Base-by-base conservation (phyloP, 1,140 invertebrate genomes). In the Drepana arcuata region DNA sequence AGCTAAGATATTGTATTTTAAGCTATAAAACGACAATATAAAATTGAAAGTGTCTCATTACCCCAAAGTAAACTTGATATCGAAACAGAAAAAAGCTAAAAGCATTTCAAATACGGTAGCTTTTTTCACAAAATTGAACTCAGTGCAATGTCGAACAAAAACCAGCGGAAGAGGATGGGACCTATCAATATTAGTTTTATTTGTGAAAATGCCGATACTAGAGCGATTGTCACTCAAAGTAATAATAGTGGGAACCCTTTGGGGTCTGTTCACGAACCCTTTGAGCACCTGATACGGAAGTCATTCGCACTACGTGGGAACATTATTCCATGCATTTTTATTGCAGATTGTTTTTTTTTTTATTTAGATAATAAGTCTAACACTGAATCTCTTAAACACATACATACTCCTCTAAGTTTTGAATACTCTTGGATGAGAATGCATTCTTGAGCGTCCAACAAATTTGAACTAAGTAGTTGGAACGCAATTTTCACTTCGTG, bases 131-230 rank as follows among this genome's bases (percentile, higher is more conserved):
- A 54, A 57, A 58, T 39, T 44, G 54, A 67, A 61, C 48, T 47
- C 47, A 63, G 42, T 59, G 64, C 62, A 68, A 60, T 70, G 57
- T 45, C 47, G 44, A 48, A 53, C 59, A 75, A 78, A 75, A 73
- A 74, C 68, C 49, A 50, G 47, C 72, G 74, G 78, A 82, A 79
- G 71, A 69, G 74, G 74, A 78, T 75, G 74, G 72, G 69, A 68
- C 72, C 60, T 62, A 69, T 62, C 72, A 79, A 79, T 82, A 82
- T 82, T 82, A 82, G 78, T 82, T 82, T 79, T 75, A 81, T 81
- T 77, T 77, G 58, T 75, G 78, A 81, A 81, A 82, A 77, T 38
- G 26, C 53, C 66, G 70, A 74, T 61, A 69, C 68, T 75, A 77
- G 70, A 62, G 53, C 71, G 64, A 78, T 75, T 79, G 72, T 71